Evolutionary conservation across 2,113 vertebrate genomes (phyloP), one percentile per base, ranked within the genome.

Genomic region (Onychostoma macrolepis): DNA sequence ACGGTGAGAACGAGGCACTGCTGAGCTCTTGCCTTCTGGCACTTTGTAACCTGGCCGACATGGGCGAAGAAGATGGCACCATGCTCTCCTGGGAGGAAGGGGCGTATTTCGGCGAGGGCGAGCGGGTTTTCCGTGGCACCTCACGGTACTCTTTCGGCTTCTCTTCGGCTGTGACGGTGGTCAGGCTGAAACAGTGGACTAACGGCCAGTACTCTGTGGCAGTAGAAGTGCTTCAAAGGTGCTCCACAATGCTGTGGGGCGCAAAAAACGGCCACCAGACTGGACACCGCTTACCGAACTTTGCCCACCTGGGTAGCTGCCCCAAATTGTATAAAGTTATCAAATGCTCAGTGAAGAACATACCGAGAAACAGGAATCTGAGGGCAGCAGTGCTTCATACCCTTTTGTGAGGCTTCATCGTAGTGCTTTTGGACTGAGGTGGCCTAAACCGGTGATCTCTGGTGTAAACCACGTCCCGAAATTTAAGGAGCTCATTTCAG

Each of bases 11-110:
- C 17, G 93, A 95, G 76, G 87, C 92, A 3, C 93, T 98, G 83
- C 92, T 95, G 89, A 95, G 93, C 0, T 95, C 92, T 71, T 95
- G 95, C 86, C 93, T 98, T 0, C 58, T 95, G 92, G 96, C 96
- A 33, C 93, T 98, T 77, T 96, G 95, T 82, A 97, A 96, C 80
- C 93, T 98, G 71, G 94, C 96, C 24, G 94, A 95, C 24, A 94
- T 97, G 88, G 95, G 93, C 41, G 93, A 96, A 91, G 86, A 92
- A 3, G 95, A 95, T 38, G 93, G 93, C 83, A 91, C 90, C 0
- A 91, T 90, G 26, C 72, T 93, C 65, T 71, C 90, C 12, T 95
- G 95, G 95, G 92, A 94, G 85, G 86, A 90, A 61, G 91, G 87
- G 0, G 75, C 28, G 0, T 77, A 91, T 0, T 87, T 91, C 53